Conservation (phyloP, 2,113 vertebrate species). For the Protobothrops mucrosquamatus region DNA sequence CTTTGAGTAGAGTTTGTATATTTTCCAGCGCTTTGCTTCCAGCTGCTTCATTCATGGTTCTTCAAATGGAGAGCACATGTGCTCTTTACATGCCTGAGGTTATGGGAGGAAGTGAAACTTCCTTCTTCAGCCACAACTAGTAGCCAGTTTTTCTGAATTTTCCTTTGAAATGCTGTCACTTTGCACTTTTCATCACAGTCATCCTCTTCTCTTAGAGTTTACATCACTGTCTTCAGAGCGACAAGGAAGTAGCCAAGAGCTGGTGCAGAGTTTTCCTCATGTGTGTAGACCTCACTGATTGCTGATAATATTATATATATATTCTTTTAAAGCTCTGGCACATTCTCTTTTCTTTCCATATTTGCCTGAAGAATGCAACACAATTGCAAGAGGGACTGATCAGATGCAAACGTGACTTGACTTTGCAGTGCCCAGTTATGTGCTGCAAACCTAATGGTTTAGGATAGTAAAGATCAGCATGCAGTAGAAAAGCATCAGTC, state of each 20-base stretch:
- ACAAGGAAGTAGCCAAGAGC: background rate
- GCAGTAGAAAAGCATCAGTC: background rate
- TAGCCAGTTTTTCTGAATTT: background rate
- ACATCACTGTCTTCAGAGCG: background rate
- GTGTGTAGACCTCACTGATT: background rate
- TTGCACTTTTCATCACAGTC: background rate
- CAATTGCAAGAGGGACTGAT: background rate
- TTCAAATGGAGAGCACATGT: background rate
- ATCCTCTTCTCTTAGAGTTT: background rate
- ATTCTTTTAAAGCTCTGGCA: background rate
- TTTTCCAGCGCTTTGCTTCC: background rate
- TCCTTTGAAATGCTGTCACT: background rate
- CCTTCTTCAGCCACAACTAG: background rate
- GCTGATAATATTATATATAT: background rate
- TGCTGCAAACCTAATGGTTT: background rate
- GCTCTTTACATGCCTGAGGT: background rate
- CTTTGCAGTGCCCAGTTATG: background rate
- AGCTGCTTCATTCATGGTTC: background rate
- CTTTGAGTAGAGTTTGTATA: background rate
- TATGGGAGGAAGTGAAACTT: background rate
- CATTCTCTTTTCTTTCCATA: background rate
- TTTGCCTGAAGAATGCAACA: background rate
- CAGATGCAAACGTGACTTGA: background rate
- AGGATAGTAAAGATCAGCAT: background rate
- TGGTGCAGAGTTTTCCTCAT: background rate